Percentiles rank a stretch among this genome's conserved stretches.
Evolutionary conservation across 2,113 vertebrate species (phyloP).

Genomic region (Cyphotilapia sp.): DNA sequence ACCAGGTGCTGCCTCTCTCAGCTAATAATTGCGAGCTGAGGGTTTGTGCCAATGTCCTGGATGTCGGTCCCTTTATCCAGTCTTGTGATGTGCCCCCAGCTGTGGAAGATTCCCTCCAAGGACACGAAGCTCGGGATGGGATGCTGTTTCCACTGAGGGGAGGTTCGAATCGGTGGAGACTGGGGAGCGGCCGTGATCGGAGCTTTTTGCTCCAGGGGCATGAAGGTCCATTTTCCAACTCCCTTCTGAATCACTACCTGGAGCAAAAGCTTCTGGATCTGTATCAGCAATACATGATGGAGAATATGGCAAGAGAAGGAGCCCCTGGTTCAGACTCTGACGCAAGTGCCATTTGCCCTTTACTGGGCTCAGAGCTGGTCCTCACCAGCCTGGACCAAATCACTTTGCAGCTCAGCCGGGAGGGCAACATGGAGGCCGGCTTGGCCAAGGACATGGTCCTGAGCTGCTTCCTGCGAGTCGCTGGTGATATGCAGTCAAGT

Average conservation of each 20-base stretch:
- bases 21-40: constrained; percentile 68
- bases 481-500: constrained; percentile 79
- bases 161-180: constrained; percentile 78
- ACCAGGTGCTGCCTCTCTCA: constrained; percentile 85
- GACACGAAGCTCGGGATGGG: background rate
- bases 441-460: constrained; percentile 93
- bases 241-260: constrained; percentile 85
- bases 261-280: constrained; percentile 90
- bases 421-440: constrained; percentile 84
- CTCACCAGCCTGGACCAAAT: constrained; percentile 90
- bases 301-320: constrained; percentile 68
- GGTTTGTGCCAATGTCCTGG: constrained; percentile 59
- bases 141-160: constrained; percentile 44
- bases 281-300: constrained; percentile 91
- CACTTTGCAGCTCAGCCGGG: constrained; percentile 84
- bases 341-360: constrained; percentile 68
- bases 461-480: constrained; percentile 80
- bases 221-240: constrained; percentile 86
- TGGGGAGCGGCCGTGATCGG: constrained; percentile 74
- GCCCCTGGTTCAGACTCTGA: background rate
- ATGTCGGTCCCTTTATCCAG: constrained; percentile 80
- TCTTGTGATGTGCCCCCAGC: constrained; percentile 83
- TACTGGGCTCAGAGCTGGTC: constrained; percentile 86
- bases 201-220: constrained; percentile 76
- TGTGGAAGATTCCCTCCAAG: constrained; percentile 62